These are phyloP conservation scores for Caenorhabditis sp. DNA, from an alignment of 2,888 invertebrate genomes.

Conservation along the genomic window DNA sequence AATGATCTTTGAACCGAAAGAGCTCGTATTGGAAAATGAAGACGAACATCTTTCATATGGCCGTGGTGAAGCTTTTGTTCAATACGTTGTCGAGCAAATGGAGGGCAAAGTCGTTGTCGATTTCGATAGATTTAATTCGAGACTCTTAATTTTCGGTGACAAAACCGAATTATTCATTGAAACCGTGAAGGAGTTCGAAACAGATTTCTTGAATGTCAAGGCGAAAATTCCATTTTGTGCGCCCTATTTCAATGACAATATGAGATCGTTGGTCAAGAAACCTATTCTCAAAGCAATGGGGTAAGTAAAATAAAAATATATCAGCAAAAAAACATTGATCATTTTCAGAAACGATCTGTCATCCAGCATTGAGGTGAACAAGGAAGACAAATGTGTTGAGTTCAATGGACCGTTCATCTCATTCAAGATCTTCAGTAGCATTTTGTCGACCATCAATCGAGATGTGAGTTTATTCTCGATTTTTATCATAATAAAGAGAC, in stretches of 20 bases:
- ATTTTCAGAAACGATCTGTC: neutral
- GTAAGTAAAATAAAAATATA: too few species aligned
- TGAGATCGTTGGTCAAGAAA: neutral
- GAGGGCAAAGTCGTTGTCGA: neutral
- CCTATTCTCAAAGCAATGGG: neutral
- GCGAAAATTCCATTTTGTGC: neutral
- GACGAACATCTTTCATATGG: too few species aligned
- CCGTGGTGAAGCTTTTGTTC: neutral
- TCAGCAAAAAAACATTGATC: too few species aligned
- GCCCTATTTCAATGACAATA: neutral
- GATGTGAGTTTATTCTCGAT: neutral
- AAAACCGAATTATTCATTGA: neutral
- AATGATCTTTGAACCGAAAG: too few species aligned
- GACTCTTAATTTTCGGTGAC: neutral
- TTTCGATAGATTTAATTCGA: neutral
- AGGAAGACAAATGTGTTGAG: neutral
- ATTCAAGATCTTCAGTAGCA: neutral
- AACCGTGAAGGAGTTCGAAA: neutral
- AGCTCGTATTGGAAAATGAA: too few species aligned
- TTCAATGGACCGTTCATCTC: neutral
- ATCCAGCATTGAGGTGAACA: neutral
- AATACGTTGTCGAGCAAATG: neutral
- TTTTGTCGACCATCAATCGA: neutral
- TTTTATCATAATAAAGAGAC: too few species aligned
- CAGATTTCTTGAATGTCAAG: neutral